These are phyloP conservation scores for Calcarius lapponicus DNA, from an alignment of 2,797 vertebrate genomes.

Conservation along the genomic window DNA sequence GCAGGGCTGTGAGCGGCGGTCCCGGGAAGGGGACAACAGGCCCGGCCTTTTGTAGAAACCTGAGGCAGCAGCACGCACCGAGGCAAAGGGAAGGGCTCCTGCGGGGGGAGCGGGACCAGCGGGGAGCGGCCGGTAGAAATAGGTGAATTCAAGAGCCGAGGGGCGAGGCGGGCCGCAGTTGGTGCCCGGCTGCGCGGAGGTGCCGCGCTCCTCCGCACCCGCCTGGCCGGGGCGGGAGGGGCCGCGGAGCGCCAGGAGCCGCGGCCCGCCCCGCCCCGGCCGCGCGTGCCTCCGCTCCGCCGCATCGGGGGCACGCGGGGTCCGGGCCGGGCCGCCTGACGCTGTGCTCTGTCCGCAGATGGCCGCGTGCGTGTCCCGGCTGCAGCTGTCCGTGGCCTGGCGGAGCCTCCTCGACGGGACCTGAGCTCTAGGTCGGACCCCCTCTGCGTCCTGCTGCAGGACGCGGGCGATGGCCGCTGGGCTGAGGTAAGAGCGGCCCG, in stretches of 20 bases:
- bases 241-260: not conserved
- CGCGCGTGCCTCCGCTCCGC: not conserved
- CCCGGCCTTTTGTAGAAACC: not conserved
- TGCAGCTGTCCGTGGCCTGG: slow-evolving; percentile 89
- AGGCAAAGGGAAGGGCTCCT: not conserved
- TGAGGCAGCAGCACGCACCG: not conserved
- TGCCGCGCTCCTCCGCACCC: not conserved
- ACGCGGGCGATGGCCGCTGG: slow-evolving; percentile 81
- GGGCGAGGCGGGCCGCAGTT: not conserved
- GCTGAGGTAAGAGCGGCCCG: slow-evolving; percentile 81
- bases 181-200: not conserved
- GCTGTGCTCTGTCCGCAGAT: slow-evolving; percentile 79
- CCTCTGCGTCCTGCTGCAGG: slow-evolving; percentile 88
- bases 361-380: slow-evolving; percentile 85
- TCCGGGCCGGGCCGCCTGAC: not conserved
- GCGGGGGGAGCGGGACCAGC: not conserved
- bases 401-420: slow-evolving; percentile 88
- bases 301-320: not conserved
- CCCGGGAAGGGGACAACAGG: not conserved
- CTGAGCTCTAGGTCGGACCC: slow-evolving; percentile 91
- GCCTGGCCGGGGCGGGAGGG: not conserved
- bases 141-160: not conserved
- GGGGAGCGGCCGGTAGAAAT: not conserved
- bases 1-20: not conserved
- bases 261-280: not conserved